phyloP scores from a whole-genome alignment of 2,797 vertebrate species.

The Crypturellus tataupa region DNA sequence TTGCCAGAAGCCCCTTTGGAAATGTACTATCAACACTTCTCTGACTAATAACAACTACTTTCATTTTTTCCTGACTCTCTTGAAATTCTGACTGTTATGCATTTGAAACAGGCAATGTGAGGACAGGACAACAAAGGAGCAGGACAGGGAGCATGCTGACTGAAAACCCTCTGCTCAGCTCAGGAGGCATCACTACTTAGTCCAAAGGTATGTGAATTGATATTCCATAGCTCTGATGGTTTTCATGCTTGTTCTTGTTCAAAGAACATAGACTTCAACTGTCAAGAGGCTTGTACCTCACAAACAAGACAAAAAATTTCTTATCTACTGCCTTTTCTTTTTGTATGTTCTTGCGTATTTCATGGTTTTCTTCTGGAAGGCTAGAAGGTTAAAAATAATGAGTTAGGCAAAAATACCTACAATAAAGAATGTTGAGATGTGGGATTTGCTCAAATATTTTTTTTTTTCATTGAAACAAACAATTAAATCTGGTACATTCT shows the following conservation, averaged over 20 bases:
- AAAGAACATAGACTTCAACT: neutral
- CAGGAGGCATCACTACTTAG: neutral
- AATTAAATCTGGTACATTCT: neutral
- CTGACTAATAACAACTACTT: neutral
- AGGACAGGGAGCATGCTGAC: neutral
- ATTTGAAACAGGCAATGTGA: slow-evolving; percentile 25
- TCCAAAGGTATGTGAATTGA: slow-evolving; percentile 29
- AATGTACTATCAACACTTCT: neutral
- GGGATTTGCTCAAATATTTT: neutral
- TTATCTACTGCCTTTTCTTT: neutral
- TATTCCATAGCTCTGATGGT: neutral
- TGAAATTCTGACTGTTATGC: neutral
- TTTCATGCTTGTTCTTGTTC: neutral
- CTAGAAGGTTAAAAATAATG: neutral
- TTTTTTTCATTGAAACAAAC: neutral
- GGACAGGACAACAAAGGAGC: neutral
- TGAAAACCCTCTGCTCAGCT: neutral
- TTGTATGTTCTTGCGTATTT: neutral
- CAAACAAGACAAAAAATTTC: neutral
- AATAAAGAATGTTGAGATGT: neutral
- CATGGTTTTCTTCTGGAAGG: neutral
- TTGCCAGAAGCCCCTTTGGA: neutral
- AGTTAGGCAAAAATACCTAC: neutral
- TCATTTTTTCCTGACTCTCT: neutral
- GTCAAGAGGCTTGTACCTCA: neutral